Base-by-base conservation (phyloP, 2,113 vertebrate genomes). In the Egretta garzetta region DNA sequence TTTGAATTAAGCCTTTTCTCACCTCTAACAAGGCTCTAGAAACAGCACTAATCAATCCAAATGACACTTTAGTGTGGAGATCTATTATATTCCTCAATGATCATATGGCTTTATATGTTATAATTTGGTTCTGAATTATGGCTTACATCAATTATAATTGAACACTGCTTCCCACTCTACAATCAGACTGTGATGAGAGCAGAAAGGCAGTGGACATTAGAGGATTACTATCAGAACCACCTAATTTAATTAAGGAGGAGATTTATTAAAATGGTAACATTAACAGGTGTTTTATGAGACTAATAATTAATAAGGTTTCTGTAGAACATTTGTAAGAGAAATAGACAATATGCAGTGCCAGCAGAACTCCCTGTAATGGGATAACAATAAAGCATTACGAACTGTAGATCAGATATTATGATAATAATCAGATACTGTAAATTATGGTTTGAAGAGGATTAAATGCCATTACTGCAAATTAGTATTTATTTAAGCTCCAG, bases 231-330 rank as follows among this genome's bases (percentile, higher is more conserved):
- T 94, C 94, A 95, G 95, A 88, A 95, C 67, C 53, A 87, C 90
- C 96, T 96, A 96, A 96, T 96, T 96, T 93, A 97, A 97, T 96
- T 96, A 97, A 97, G 96, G 82, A 92, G 76, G 77, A 93, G 96
- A 96, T 97, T 97, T 97, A 97, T 97, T 97, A 97, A 97, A 97
- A 96, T 93, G 80, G 83, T 86, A 95, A 95, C 94, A 95, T 97
- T 97, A 97, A 95, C 96, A 96, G 94, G 96, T 97, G 93, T 96
- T 97, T 98, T 96, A 97, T 93, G 94, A 96, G 94, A 96, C 95
- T 95, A 97, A 97, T 97, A 96, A 97, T 97, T 97, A 97, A 97
- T 96, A 97, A 96, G 96, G 68, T 96, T 98, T 93, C 90, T 96
- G 91, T 86, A 94, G 95, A 97, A 96, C 96, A 96, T 96, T 98